These are phyloP conservation scores for Buteo buteo DNA, from an alignment of 2,113 vertebrate genomes.

Conservation along the genomic window DNA sequence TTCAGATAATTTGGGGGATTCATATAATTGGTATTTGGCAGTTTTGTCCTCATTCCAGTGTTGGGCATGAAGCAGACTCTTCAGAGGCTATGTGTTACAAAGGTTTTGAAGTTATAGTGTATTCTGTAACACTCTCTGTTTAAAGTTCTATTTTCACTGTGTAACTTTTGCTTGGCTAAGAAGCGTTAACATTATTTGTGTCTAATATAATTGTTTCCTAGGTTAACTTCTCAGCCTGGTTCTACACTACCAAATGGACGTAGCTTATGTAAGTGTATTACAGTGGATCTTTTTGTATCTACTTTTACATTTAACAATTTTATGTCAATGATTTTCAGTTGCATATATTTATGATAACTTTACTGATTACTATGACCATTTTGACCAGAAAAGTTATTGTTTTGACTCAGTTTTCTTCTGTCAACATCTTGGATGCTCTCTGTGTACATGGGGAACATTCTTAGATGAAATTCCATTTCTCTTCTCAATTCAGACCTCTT, in stretches of 20 bases:
- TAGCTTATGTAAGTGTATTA: slow-evolving; percentile 83
- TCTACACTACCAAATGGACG: slow-evolving; percentile 92
- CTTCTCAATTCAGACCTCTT: slow-evolving; percentile 48
- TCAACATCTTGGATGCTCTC: background rate
- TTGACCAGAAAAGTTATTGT: background rate
- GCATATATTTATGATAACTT: background rate
- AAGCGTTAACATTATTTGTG: background rate
- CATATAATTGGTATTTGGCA: background rate
- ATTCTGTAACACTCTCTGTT: background rate
- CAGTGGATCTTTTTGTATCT: background rate
- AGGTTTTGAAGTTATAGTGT: background rate
- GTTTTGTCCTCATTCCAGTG: background rate
- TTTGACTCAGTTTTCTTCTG: background rate
- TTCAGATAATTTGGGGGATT: background rate
- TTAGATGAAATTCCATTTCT: slow-evolving; percentile 27
- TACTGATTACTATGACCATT: background rate
- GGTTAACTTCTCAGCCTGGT: slow-evolving; percentile 90
- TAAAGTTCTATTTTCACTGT: background rate
- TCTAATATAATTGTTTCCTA: slow-evolving; percentile 68
- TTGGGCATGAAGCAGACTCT: background rate
- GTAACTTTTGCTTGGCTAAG: background rate
- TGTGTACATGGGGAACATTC: background rate
- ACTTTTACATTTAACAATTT: background rate
- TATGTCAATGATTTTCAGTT: background rate
- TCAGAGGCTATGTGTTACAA: fast-evolving